Percentiles rank a stretch among this genome's conserved stretches.
Evolutionary conservation across 1,140 invertebrate genomes (phyloP).

Genomic region (Aphidius ervi): DNA sequence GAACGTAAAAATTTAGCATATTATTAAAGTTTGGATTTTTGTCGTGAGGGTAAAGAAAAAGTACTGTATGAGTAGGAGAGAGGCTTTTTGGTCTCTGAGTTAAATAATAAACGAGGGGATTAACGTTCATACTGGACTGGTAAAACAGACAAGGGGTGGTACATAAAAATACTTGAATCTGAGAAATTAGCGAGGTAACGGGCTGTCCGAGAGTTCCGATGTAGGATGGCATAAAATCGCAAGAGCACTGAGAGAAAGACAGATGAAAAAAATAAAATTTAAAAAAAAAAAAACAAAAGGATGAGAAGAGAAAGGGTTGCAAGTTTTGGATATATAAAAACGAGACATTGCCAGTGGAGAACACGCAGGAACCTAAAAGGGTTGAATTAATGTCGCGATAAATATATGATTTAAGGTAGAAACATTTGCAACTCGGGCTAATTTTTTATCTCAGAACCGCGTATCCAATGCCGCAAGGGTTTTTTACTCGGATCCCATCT

Average conservation of each 20-base stretch:
- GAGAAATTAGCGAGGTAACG: constrained; percentile 54
- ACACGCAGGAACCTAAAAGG: constrained; percentile 47
- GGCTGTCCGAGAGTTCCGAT: constrained; percentile 31
- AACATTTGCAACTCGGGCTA: constrained; percentile 53
- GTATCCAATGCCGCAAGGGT: constrained; percentile 15
- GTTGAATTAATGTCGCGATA: constrained; percentile 57
- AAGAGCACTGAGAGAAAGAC: constrained; percentile 9
- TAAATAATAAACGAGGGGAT: constrained; percentile 56
- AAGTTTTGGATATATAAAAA: constrained; percentile 29
- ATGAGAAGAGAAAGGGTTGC: constrained; percentile 20
- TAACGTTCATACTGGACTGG: constrained; percentile 34
- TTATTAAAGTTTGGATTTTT: too few relatives aligned
- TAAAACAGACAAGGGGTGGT: constrained; percentile 28
- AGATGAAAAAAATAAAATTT: constrained; percentile 13
- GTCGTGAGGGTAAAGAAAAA: constrained; percentile 9
- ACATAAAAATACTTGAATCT: constrained; percentile 56
- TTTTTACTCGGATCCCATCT: constrained; percentile 13
- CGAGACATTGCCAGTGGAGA: constrained; percentile 18
- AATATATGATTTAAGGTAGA: constrained; percentile 57
- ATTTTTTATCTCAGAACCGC: constrained; percentile 54
- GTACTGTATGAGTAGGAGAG: constrained; percentile 16
- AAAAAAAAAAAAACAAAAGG: constrained; percentile 25
- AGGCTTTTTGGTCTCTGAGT: constrained; percentile 30
- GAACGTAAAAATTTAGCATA: too few relatives aligned
- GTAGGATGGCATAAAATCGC: constrained; percentile 3